Base-by-base conservation (phyloP, 2,888 invertebrate species). In the Nephrotoma flavescens region DNA sequence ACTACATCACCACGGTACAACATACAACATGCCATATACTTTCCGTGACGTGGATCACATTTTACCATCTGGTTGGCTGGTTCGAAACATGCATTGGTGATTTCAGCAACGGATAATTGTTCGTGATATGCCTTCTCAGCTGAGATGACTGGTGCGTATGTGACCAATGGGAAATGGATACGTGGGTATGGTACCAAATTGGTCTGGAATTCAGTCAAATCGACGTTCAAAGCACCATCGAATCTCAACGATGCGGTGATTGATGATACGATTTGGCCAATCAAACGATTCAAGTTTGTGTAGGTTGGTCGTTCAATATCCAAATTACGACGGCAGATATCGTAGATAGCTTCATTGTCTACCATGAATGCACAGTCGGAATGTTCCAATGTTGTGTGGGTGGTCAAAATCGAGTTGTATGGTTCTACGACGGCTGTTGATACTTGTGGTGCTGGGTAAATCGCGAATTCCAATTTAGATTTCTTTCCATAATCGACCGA, bases 321-420 rank as follows among this genome's bases (percentile, higher is more conserved):
- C 91, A 99, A 93, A 92, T 98, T 98, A 89, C 97, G 95, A 90
- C 97, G 95, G 94, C 98, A 98, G 93, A 96, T 96, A 92, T 98
- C 95, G 92, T 97, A 97, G 91, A 96, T 96, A 86, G 96, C 96
- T 91, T 96, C 96, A 90, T 96, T 96, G 92, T 96, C 96, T 88
- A 96, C 97, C 98, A 98, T 98, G 93, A 98, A 98, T 86, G 98
- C 97, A 92, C 98, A 98, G 93, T 98, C 98, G 0, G 97, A 97
- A 92, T 98, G 98, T 92, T 98, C 98, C 89, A 96, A 92, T 87
- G 98, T 98, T 87, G 98, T 98, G 93, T 98, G 98, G 88, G 98
- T 98, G 90, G 98, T 98, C 90, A 98, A 93, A 90, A 98, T 97
- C 0, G 98, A 97, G 93, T 98, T 98, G 95, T 98, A 98, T 42